Evolutionary conservation across 2,113 vertebrate species (phyloP), one percentile per base, ranked within the genome.

Genomic region (Cyanoderma ruficeps): DNA sequence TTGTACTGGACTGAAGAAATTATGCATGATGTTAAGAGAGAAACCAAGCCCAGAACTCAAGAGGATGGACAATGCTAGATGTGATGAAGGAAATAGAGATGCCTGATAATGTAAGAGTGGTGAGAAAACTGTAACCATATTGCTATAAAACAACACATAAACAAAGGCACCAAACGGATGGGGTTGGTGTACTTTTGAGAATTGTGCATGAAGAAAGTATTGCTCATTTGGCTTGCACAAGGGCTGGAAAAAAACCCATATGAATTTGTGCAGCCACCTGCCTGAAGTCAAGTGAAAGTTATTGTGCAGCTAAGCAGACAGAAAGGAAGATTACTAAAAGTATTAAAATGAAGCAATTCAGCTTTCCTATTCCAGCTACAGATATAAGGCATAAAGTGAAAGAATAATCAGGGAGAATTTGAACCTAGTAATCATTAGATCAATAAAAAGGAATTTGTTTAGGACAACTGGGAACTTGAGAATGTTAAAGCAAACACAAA

Each of bases 391-490:
- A 71, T 71, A 84, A 92, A 93, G 60, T 78, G 90, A 97, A 94
- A 96, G 94, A 96, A 88, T 64, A 83, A 67, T 80, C 76, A 68
- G 30, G 75, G 75, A 94, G 74, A 95, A 90, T 92, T 88, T 95
- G 91, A 97, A 91, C 79, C 55, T 87, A 89, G 93, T 53, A 93
- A 93, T 85, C 71, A 93, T 97, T 96, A 94, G 86, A 94, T 95
- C 95, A 95, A 96, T 95, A 87, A 70, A 93, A 93, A 96, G 89
- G 68, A 83, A 75, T 94, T 86, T 35, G 41, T 95, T 79, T 74
- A 83, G 87, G 89, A 96, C 44, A 55, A 82, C 55, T 72, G 93
- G 95, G 97, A 96, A 85, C 94, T 55, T 89, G 95, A 89, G 90
- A 89, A 94, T 70, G 85, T 72, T 41, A 91, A 94, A 95, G 83